Base-by-base conservation (phyloP, 2,888 invertebrate genomes). In the Leptopilina myrica region DNA sequence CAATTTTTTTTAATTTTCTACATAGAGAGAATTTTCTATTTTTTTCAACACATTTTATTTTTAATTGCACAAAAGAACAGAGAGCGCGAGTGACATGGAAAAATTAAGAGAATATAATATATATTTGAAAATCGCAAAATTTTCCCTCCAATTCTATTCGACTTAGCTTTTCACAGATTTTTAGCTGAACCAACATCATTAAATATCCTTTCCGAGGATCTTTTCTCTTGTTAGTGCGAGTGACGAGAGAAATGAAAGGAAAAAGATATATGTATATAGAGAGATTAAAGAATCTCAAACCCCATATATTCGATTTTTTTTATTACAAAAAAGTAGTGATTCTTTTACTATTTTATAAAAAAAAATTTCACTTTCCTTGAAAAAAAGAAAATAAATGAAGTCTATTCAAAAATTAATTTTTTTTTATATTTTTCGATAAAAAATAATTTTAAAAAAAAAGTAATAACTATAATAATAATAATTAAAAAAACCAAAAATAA, bases 191-290 rank as follows among this genome's bases (percentile, higher is more conserved):
- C 53, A 49, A 69, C 26, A 53, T 69, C 69, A 69, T 33, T 53
- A 69, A 69, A 40, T 43, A 65, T 40, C 65, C 43, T 65, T 65
- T n/a, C 20, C 49, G 62, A 62, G 62, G 62, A 62, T 62, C 15
- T 62, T 62, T 62, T 62, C 62, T 62, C 62, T 62, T 62, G 62
- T 62, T 62, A 33, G 33, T n/a, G 62, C 20, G 62, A 62, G 62
- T 62, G 62, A 62, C 62, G 62, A 62, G 62, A 62, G 62, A 62
- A 62, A 62, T 62, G 15, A 62, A 62, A 62, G 62, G 62, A 62
- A 62, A 62, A 62, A 62, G 15, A 62, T 62, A 62, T 43, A 3
- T 43, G 5, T 3, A 2, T 33, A 33, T 33, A 33, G 33, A 8
- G 15, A 62, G 62, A 62, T 15, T 62, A 62, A 62, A 62, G 20